Conservation (phyloP, 2,888 invertebrate species). For the Andrena minutula region DNA sequence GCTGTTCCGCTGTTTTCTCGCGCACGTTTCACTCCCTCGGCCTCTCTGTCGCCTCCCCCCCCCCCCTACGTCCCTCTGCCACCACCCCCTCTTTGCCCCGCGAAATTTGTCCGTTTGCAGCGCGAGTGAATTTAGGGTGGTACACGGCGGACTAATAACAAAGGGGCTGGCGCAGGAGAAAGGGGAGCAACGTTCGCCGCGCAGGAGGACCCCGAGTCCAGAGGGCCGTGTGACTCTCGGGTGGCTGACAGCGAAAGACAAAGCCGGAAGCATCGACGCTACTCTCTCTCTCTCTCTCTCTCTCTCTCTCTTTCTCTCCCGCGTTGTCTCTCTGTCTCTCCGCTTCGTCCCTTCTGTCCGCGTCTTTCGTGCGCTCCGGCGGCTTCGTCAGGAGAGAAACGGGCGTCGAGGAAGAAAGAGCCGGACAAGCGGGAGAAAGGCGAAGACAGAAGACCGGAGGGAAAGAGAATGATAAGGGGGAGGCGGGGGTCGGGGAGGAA, state of each 20-base stretch:
- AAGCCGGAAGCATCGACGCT: conserved; percentile 44
- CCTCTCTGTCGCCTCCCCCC: neutral
- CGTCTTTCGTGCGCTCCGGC: neutral
- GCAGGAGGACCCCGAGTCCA: conserved; percentile 29
- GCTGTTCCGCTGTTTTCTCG: conserved; percentile 27
- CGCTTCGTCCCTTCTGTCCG: conserved; percentile 11
- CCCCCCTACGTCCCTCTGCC: neutral
- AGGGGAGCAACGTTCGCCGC: conserved; percentile 40
- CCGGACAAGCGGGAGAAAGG: conserved; percentile 28
- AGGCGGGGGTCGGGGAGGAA: conserved; percentile 8
- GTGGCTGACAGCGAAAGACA: conserved; percentile 37
- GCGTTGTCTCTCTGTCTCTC: neutral
- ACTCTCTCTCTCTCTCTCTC: conserved; percentile 28
- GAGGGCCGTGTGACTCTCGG: conserved; percentile 50
- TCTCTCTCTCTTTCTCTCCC: neutral
- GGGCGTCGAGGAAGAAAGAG: conserved; percentile 42
- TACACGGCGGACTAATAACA: conserved; percentile 80
- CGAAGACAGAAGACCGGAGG: conserved; percentile 45
- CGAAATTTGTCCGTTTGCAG: conserved; percentile 77
- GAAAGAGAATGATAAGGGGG: conserved; percentile 41
- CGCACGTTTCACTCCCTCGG: conserved; percentile 7
- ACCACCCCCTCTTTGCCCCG: conserved; percentile 23
- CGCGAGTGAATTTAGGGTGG: conserved; percentile 82
- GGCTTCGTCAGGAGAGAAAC: conserved; percentile 15
- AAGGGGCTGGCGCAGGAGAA: conserved; percentile 70